Evolutionary conservation across 1,140 invertebrate genomes (phyloP).

Genomic region (Whitmania pigra): DNA sequence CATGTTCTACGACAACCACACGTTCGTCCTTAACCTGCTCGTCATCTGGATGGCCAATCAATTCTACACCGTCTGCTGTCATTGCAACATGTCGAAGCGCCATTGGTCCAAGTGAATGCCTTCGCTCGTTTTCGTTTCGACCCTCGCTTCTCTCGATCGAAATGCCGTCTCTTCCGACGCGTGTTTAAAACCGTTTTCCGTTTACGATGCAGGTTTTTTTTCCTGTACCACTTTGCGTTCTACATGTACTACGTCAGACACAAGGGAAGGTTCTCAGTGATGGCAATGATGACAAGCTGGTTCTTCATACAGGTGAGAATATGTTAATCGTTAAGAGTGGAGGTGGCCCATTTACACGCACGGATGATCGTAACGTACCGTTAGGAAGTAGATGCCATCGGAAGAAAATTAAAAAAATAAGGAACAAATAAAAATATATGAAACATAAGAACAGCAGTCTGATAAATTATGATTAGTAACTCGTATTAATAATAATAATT

Average conservation of each 20-base stretch:
- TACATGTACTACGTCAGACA: constrained; percentile 99
- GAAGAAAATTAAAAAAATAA: not conserved
- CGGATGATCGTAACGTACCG: not conserved
- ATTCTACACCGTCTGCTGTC: constrained; percentile 94
- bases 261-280: constrained; percentile 90
- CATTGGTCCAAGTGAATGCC: constrained; percentile 64
- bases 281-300: constrained; percentile 89
- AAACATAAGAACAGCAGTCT: too few species aligned
- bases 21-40: constrained; percentile 56
- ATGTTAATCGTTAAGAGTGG: not conserved
- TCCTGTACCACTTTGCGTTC: constrained; percentile 95
- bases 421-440: not conserved
- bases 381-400: not conserved
- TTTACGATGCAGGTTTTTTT: constrained; percentile 77
- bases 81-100: constrained; percentile 77
- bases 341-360: not conserved
- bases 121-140: not conserved
- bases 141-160: too few species aligned
- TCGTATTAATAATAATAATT: too few species aligned
- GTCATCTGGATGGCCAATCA: constrained; percentile 98
- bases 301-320: constrained; percentile 78
- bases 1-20: constrained; percentile 94
- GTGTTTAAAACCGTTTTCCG: not conserved
- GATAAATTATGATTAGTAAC: too few species aligned
- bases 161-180: not conserved